These are phyloP conservation scores for Albula goreensis DNA, from an alignment of 2,113 vertebrate genomes.

Conservation along the genomic window DNA sequence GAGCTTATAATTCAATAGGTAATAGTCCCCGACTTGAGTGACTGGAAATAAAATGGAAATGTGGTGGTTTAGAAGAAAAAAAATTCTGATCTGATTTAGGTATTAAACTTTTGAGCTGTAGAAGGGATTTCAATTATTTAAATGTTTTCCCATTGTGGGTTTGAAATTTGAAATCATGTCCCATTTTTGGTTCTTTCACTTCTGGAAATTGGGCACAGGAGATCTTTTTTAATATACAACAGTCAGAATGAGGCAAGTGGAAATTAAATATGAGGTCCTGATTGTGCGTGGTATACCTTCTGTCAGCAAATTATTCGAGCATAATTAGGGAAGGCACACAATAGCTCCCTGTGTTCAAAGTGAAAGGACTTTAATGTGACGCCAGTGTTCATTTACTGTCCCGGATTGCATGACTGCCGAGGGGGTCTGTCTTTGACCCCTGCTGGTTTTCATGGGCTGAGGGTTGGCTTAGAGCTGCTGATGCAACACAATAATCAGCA, in stretches of 20 bases:
- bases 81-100: slow-evolving; percentile 53
- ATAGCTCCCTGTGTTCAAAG: slow-evolving; percentile 47
- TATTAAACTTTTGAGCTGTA: slow-evolving; percentile 38
- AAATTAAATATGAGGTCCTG: slow-evolving; percentile 54
- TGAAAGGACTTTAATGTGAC: slow-evolving; percentile 32
- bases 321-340: slow-evolving; percentile 57
- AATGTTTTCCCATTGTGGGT: slow-evolving; percentile 59
- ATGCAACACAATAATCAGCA: background rate
- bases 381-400: slow-evolving; percentile 22
- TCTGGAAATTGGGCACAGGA: slow-evolving; percentile 50
- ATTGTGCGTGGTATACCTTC: slow-evolving; percentile 45
- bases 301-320: slow-evolving; percentile 53
- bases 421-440: background rate
- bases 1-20: slow-evolving; percentile 25
- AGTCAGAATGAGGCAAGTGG: slow-evolving; percentile 41
- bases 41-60: slow-evolving; percentile 40
- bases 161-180: slow-evolving; percentile 61
- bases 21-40: slow-evolving; percentile 32
- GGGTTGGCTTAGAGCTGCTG: background rate
- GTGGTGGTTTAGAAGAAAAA: slow-evolving; percentile 47
- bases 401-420: slow-evolving; percentile 24
- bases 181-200: slow-evolving; percentile 40
- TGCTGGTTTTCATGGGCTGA: slow-evolving; percentile 6
- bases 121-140: slow-evolving; percentile 56
- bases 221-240: slow-evolving; percentile 51